These are phyloP conservation scores for Hermaeophaga mercurialis DNA, from an alignment of 2,888 invertebrate species.

Conservation along the genomic window DNA sequence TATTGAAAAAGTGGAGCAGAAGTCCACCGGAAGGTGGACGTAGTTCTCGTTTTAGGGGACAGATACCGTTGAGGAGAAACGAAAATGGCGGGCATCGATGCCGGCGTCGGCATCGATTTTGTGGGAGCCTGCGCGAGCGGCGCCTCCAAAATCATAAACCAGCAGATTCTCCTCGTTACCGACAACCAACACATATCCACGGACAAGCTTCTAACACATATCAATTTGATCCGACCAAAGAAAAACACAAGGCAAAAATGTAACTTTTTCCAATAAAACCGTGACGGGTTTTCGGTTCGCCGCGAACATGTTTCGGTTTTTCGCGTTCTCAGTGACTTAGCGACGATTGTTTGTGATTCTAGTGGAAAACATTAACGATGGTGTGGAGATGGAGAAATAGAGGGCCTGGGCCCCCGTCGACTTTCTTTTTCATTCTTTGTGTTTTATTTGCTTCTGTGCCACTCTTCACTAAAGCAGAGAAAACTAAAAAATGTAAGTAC, in stretches of 20 bases:
- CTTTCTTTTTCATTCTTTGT: constrained; percentile 42
- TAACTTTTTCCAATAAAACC: not conserved
- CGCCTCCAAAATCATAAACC: constrained; percentile 52
- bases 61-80: constrained; percentile 36
- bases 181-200: constrained; percentile 49
- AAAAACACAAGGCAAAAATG: too few species aligned
- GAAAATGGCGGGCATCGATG: constrained; percentile 31
- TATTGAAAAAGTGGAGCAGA: too few species aligned
- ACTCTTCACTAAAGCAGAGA: constrained; percentile 46
- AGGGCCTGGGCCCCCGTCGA: constrained; percentile 52
- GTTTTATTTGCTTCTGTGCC: constrained; percentile 45
- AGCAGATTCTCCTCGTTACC: constrained; percentile 45
- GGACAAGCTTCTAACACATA: constrained; percentile 29
- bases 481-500: constrained; percentile 55
- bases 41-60: constrained; percentile 31
- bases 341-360: constrained; percentile 13
- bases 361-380: constrained; percentile 37
- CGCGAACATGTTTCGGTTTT: constrained; percentile 20
- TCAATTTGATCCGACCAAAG: constrained; percentile 20
- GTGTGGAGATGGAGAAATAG: constrained; percentile 44
- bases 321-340: constrained; percentile 9
- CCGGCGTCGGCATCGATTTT: constrained; percentile 53
- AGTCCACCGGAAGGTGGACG: too few species aligned
- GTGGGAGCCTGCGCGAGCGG: constrained; percentile 49
- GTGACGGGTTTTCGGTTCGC: not conserved